A percentile compares a stretch with the other conserved stretches of the same genome.
Conservation (phyloP, 2,888 invertebrate genomes). For the Amiota mariae region DNA sequence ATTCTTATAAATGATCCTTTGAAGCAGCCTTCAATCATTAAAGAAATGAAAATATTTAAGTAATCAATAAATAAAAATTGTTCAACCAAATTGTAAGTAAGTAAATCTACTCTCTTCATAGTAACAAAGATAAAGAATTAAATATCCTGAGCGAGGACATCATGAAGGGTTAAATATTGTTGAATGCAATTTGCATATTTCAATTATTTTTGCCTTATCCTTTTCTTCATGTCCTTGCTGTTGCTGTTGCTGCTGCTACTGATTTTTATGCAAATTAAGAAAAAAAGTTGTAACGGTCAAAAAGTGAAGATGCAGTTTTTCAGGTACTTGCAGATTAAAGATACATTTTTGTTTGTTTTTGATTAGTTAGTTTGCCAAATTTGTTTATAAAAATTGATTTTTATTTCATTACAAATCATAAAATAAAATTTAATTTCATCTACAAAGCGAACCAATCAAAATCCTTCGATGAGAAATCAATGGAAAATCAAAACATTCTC, state of each 20-base stretch:
- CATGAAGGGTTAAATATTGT: conserved; percentile 4
- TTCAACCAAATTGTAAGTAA: too few species aligned
- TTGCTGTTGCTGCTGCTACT: too few species aligned
- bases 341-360: neutral
- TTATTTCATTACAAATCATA: neutral
- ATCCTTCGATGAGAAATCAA: conserved; percentile 9
- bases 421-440: neutral
- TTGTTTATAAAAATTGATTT: neutral
- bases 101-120: too few species aligned
- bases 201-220: conserved; percentile 12
- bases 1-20: too few species aligned
- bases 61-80: conserved; percentile 16
- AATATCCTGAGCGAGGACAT: neutral
- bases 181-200: conserved; percentile 23
- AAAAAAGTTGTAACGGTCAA: conserved; percentile 1
- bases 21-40: too few species aligned
- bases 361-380: neutral
- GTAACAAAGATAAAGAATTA: too few species aligned
- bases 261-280: conserved; percentile 15
- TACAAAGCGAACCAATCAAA: neutral
- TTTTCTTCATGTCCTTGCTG: neutral
- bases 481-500: neutral
- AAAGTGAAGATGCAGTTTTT: conserved; percentile 1
- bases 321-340: too few species aligned
- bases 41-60: conserved; percentile 2